Conservation (phyloP, 2,888 invertebrate genomes). For the Drosophila lacicola region DNA sequence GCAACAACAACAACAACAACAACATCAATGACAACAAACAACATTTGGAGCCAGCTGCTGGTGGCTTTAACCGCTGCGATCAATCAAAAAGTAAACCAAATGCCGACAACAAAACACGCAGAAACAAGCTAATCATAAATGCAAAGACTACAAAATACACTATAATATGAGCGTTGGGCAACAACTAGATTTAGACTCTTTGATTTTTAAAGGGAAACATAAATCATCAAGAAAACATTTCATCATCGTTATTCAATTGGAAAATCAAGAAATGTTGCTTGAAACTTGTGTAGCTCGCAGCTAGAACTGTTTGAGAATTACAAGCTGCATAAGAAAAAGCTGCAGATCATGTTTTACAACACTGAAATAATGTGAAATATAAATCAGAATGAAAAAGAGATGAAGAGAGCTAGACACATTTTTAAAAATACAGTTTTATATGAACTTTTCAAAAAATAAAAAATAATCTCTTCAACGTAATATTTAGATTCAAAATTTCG, state of each 20-base stretch:
- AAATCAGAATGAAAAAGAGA: too few relatives aligned
- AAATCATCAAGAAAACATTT: not conserved
- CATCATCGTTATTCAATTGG: not conserved
- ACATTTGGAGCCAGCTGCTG: constrained; percentile 49
- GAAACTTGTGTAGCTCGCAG: not conserved
- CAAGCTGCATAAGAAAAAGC: not conserved
- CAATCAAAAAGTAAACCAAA: constrained; percentile 61
- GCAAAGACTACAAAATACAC: constrained; percentile 26
- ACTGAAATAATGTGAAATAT: too few relatives aligned
- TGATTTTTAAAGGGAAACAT: not conserved
- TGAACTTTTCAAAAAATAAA: too few relatives aligned
- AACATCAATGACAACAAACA: constrained; percentile 5
- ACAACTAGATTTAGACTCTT: too few relatives aligned
- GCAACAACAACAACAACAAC: constrained; percentile 20
- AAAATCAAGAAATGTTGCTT: too few relatives aligned
- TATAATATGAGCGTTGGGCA: not conserved
- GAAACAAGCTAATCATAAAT: constrained; percentile 18
- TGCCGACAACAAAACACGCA: constrained; percentile 36
- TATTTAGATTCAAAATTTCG: too few relatives aligned
- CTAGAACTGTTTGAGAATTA: not conserved
- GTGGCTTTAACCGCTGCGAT: constrained; percentile 33
- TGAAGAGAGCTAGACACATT: too few relatives aligned
- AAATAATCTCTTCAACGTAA: too few relatives aligned
- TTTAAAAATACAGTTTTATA: too few relatives aligned
- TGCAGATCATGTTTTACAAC: too few relatives aligned